Base-by-base conservation (phyloP, 2,797 vertebrate genomes). In the Bradypodion pumilum region DNA sequence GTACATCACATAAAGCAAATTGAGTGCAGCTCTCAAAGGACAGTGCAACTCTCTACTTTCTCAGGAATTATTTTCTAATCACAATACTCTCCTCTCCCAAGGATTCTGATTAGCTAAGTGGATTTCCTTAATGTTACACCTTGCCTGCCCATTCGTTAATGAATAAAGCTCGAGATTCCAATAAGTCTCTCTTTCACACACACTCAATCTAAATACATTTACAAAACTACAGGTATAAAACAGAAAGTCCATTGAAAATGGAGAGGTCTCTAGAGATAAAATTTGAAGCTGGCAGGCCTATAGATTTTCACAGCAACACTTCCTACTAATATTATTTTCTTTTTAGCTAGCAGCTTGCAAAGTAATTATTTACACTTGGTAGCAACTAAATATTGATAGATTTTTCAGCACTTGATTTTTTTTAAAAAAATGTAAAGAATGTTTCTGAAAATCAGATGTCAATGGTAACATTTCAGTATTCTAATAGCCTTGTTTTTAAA, bases 121-220 rank as follows among this genome's bases (percentile, higher is more conserved):
- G 35, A 69, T 93, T 93, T 92, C 79, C 89, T 90, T 93, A 85
- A 89, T 85, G 88, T 80, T 89, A 89, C 74, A 80, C 21, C 15
- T 60, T 60, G 44, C 29, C 73, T n/a, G n/a, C n/a, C n/a, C n/a
- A n/a, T 78, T 78, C 78, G 89, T 86, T 85, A 88, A 88, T 93
- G 90, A 89, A 90, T 85, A 91, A 93, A 93, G 10, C 25, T 49
- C 46, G 49, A 46, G 7, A 49, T 49, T 49, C 12, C 46, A 8
- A 49, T 29, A 32, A 27, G 44, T 27, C 56, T 85, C 81, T 80
- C 90, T 92, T 89, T 78, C 83, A 88, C 89, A 89, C 85, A 85
- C 86, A 78, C 89, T 81, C 87, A 82, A n/a, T n/a, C 19, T 49
- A 7, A 49, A 89, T 35, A 89, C 78, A 89, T 89, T 49, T 88